Conservation (phyloP, 2,888 invertebrate genomes). For the Hirtodrosophila trivittata region DNA sequence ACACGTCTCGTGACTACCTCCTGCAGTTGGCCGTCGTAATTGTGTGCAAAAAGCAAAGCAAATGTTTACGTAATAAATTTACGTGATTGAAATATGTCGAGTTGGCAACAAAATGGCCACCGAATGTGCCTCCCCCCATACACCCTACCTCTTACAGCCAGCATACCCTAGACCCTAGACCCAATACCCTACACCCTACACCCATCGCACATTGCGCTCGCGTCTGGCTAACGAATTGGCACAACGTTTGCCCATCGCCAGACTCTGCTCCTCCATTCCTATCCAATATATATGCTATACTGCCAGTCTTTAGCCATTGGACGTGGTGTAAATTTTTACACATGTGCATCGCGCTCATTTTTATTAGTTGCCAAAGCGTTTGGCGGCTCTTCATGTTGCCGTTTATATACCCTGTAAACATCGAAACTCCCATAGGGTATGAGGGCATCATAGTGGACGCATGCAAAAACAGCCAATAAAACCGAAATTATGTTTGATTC, state of each 20-base stretch:
- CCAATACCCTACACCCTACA: not conserved
- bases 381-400: conserved; percentile 42
- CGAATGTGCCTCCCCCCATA: conserved; percentile 30
- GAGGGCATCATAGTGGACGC: no score
- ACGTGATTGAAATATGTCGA: conserved; percentile 83
- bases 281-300: not conserved
- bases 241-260: conserved; percentile 31
- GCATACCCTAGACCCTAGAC: conserved; percentile 3
- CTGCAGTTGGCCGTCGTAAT: conserved; percentile 66
- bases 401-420: conserved; percentile 1
- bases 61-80: conserved; percentile 83
- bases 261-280: conserved; percentile 15
- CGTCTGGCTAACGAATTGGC: conserved; percentile 70
- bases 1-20: conserved; percentile 14
- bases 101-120: conserved; percentile 78
- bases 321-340: conserved; percentile 75
- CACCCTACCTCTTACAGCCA: not conserved
- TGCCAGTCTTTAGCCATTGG: conserved; percentile 6
- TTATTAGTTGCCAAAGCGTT: conserved; percentile 73
- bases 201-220: not conserved
- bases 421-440: no score
- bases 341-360: conserved; percentile 65
- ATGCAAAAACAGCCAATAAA: no score
- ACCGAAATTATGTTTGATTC: no score
- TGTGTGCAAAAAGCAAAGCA: conserved; percentile 80